Evolutionary conservation across 2,113 vertebrate species (phyloP).

Genomic region (Sapajus apella): DNA sequence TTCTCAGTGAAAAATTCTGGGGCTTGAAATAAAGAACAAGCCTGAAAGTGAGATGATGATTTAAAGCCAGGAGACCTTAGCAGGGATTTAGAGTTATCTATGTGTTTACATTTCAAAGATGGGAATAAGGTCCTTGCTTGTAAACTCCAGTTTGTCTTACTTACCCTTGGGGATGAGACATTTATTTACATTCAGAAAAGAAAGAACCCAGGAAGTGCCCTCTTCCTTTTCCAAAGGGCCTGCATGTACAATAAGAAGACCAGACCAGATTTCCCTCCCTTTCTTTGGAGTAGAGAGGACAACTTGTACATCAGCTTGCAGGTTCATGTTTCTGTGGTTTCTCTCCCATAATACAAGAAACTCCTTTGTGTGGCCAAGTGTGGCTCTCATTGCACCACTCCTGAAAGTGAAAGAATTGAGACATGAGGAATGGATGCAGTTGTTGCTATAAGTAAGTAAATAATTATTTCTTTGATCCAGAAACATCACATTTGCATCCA

Average conservation of each 20-base stretch:
- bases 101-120: not conserved
- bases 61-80: not conserved
- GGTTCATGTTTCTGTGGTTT: not conserved
- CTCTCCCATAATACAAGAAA: not conserved
- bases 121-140: not conserved
- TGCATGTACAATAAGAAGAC: not conserved
- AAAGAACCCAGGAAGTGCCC: not conserved
- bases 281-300: not conserved
- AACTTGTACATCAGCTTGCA: accelerated
- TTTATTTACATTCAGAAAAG: not conserved
- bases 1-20: not conserved
- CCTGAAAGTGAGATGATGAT: not conserved
- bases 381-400: not conserved
- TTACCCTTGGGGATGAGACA: not conserved
- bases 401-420: not conserved
- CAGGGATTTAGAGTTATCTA: not conserved
- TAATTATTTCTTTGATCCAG: not conserved
- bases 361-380: accelerated
- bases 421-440: no score
- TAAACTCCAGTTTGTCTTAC: not conserved
- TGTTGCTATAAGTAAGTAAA: not conserved
- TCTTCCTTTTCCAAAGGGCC: not conserved
- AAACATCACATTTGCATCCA: not conserved
- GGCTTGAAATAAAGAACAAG: not conserved
- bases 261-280: not conserved